Base-by-base conservation (phyloP, 2,113 vertebrate genomes). In the Pogonocichla stellata region DNA sequence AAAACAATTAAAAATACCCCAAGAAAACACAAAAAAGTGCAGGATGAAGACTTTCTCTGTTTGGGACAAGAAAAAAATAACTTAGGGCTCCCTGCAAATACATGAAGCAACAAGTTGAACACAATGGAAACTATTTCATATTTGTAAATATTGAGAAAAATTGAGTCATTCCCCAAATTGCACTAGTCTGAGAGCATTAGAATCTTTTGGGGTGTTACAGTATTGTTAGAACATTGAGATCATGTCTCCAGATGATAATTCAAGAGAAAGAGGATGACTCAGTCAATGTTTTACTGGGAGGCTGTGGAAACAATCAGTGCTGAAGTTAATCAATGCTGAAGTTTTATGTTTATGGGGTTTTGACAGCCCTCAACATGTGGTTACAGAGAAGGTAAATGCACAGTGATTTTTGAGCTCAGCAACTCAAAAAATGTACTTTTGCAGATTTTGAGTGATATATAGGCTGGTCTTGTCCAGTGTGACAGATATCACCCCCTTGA, bases 341-440 rank as follows among this genome's bases (percentile, higher is more conserved):
- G 2, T 9, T 71, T 86, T 43, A 15, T 34, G 3, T 50, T 60
- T 42, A 25, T 24, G 42, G 19, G 12, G 6, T 16, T 91, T 31
- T 9, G 9, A 60, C 7, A 60, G 14, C 13, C 19, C 5, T 58
- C 10, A 15, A 51, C 1, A 8, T 25, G 12, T 29, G 13, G 24
- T 54, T 36, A 67, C 6, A 79, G 7, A 36, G 12, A 43, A 77
- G 22, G 15, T 54, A n/a, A 0, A 0, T 47, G 45, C 0, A 0
- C 29, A 57, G 7, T 6, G 15, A 64, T 43, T 83, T 84, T 61
- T 43, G 25, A 78, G 47, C 16, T 71, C 48, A 72, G 24, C 3
- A 57, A 29, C 17, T 51, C 20, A 40, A 82, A 62, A 82, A 64
- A 28, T 5, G 4, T 34, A 6, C 9, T 65, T 64, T 17, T 28